Evolutionary conservation across 2,797 vertebrate species (phyloP).

Genomic region (Pampus argenteus): DNA sequence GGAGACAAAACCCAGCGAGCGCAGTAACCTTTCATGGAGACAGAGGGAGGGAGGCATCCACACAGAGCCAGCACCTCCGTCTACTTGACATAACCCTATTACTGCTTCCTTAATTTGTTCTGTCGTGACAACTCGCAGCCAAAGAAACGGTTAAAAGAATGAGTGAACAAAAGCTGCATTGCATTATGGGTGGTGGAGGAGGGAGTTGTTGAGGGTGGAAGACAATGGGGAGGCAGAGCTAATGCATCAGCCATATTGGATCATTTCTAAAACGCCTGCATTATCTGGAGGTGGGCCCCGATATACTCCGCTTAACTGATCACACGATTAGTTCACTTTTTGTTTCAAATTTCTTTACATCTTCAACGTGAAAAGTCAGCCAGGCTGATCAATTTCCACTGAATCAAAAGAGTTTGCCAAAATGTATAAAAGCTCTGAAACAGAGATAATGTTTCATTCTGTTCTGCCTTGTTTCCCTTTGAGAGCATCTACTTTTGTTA

Average conservation of each 20-base stretch:
- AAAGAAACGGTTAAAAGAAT: constrained; percentile 78
- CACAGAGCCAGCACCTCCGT: constrained; percentile 77
- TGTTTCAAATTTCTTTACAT: neutral
- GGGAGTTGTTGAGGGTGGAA: constrained; percentile 42
- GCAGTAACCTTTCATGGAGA: constrained; percentile 79
- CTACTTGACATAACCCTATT: constrained; percentile 83
- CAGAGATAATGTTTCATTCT: constrained; percentile 29
- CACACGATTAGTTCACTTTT: constrained; percentile 44
- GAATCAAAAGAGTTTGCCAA: constrained; percentile 38
- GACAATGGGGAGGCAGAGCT: constrained; percentile 65
- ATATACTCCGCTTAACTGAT: constrained; percentile 52
- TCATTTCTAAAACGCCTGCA: constrained; percentile 63
- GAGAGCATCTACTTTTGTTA: constrained; percentile 43
- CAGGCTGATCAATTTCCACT: constrained; percentile 12
- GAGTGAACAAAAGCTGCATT: constrained; percentile 81
- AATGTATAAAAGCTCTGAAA: constrained; percentile 26
- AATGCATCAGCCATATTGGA: constrained; percentile 72
- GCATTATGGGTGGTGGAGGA: constrained; percentile 65
- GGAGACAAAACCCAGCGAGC: constrained; percentile 66
- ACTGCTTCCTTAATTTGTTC: constrained; percentile 80
- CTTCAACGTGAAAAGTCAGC: neutral
- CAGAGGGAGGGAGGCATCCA: constrained; percentile 72
- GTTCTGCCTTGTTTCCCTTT: constrained; percentile 36
- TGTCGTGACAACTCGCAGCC: constrained; percentile 73
- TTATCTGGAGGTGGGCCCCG: constrained; percentile 50